Evolutionary conservation across 2,113 vertebrate species (phyloP).

Genomic region (Merops nubicus): DNA sequence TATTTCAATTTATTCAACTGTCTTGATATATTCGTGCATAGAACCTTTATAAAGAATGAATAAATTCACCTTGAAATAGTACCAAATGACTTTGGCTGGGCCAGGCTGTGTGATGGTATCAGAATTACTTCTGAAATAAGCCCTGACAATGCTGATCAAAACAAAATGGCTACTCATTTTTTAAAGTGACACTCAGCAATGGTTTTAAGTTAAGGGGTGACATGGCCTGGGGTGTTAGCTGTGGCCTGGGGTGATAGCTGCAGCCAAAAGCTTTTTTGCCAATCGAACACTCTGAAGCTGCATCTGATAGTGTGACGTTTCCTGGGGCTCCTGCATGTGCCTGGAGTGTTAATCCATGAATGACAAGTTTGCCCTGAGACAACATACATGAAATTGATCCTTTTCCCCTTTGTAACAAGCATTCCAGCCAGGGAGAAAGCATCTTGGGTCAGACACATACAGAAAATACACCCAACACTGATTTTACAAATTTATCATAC

Average conservation of each 20-base stretch:
- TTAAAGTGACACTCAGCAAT: conserved; percentile 79
- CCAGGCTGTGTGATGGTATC: conserved; percentile 71
- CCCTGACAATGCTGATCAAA: conserved; percentile 84
- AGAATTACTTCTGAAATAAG: conserved; percentile 78
- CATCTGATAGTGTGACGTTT: conserved; percentile 74
- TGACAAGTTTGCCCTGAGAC: conserved; percentile 60
- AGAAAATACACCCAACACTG: background rate
- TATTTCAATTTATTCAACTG: conserved; percentile 87
- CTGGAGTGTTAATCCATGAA: conserved; percentile 52
- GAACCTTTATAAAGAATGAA: conserved; percentile 82
- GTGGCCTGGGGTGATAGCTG: conserved; percentile 66
- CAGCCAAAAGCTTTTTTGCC: conserved; percentile 60
- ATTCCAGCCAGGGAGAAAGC: background rate
- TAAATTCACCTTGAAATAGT: conserved; percentile 88
- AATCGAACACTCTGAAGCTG: conserved; percentile 55
- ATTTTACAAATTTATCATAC: background rate
- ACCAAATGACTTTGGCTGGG: conserved; percentile 82
- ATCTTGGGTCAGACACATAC: background rate
- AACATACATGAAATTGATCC: conserved; percentile 41
- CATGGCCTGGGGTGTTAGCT: conserved; percentile 73
- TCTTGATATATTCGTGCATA: conserved; percentile 78
- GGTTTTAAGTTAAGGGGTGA: conserved; percentile 66
- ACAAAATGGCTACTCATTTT: conserved; percentile 78
- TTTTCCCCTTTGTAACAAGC: conserved; percentile 44
- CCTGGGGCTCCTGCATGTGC: conserved; percentile 75